Percentiles rank a stretch among this genome's conserved stretches.
Conservation (phyloP, 2,888 invertebrate genomes). For the Sussaba pulchella region DNA sequence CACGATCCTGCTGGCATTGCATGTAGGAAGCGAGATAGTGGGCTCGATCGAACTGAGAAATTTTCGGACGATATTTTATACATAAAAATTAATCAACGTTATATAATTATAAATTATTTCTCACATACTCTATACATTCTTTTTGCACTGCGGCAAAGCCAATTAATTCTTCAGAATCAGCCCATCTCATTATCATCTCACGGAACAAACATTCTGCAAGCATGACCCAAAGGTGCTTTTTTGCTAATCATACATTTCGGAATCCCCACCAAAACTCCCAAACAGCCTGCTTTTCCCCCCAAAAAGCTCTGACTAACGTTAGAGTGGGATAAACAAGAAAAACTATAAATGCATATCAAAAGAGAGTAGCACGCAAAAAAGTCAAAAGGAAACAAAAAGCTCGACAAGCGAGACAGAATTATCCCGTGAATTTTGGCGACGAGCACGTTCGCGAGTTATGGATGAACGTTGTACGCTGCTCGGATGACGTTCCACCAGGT, state of each 20-base stretch:
- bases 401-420: neutral
- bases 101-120: too few relatives aligned
- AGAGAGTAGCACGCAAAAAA: neutral
- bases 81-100: too few relatives aligned
- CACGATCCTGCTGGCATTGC: too few relatives aligned
- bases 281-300: neutral
- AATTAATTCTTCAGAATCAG: too few relatives aligned
- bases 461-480: neutral
- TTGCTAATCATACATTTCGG: too few relatives aligned
- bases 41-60: too few relatives aligned
- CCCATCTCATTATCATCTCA: too few relatives aligned
- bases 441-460: neutral
- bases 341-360: neutral
- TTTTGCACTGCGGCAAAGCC: neutral
- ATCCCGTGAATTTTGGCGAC: constrained; percentile 17
- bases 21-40: too few relatives aligned
- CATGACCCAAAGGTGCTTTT: neutral
- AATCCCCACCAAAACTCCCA: too few relatives aligned
- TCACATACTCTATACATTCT: too few relatives aligned
- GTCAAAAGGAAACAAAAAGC: neutral
- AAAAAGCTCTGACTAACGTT: neutral
- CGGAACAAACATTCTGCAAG: neutral
- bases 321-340: neutral
- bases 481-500: neutral
- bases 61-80: too few relatives aligned